Evolutionary conservation across 2,888 invertebrate species (phyloP), one percentile per base, ranked within the genome.

Genomic region (Embidobia sp.): DNA sequence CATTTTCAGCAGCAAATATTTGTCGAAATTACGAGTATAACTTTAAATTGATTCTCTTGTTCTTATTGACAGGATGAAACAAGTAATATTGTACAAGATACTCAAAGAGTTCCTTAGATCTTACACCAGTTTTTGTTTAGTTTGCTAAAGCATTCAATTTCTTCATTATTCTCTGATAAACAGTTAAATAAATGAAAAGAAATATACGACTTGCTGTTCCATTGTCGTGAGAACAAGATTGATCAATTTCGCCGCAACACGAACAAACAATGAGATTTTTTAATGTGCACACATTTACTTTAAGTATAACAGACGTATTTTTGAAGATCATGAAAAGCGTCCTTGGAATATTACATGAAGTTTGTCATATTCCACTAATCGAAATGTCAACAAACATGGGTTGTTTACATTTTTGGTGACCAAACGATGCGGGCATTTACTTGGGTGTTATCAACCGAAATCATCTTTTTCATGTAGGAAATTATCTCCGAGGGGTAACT

Each of bases 381-480:
- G 31, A 27, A 37, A 53, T 55, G 61, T 42, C 55, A 67, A 75
- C 67, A 61, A 75, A 61, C 67, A 48, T 27, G 46, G 35, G 19
- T 61, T 74, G 61, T 67, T 74, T 66, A 67, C 66, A 67, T 53
- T 66, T 74, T 61, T 15, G 48, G 51, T 55, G 29, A 29, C 53
- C 40, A 49, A 67, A 16, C 29, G 31, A 53, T 46, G 29, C 35
- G 10, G 59, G 22, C 44, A 46, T 66, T 37, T 53, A 66, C 46
- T 22, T 37, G 19, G 4, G 8, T 13, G 44, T 64, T 74, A 74
- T 74, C 74, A 53, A 35, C 42, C 2, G 16, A 26, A 51, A 42
- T 13, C 51, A 74, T 66, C 74, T 66, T 66, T 66, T 74, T 66
- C 66, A 66, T 11, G 44, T 1, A 26, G 26, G n/a, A 55, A 73